Evolutionary conservation across 2,113 vertebrate species (phyloP), one percentile per base, ranked within the genome.

Genomic region (Mungos mungo): DNA sequence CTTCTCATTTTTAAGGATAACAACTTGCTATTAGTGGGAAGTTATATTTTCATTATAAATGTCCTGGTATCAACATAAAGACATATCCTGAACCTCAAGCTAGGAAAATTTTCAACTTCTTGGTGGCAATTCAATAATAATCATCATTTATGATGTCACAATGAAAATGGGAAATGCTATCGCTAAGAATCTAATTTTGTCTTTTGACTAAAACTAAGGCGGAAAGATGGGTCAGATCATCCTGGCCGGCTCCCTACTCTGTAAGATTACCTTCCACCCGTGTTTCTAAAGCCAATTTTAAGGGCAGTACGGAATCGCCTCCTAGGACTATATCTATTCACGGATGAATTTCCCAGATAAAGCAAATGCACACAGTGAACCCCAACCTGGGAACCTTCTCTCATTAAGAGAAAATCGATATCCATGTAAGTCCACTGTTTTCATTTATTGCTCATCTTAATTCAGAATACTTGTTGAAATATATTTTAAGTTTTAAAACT

Each of bases 401-500:
- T 93, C 68, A 95, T 57, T 96, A 88, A 85, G 38, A 41, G 92
- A 96, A 97, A 96, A 41, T 8, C 0, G 54, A 52, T 77, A 92
- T 97, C 77, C 79, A 54, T 89, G 6, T 47, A 82, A 79, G 27
- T 92, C 77, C 76, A 91, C 47, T 41, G 31, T 63, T 96, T 97
- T 80, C 71, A 96, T n/a, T 74, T 83, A 88, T 18, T 94, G 35
- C 14, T 96, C 76, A 94, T 2, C 97, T 76, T 66, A 72, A 77
- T 74, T 98, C 57, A 96, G 52, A 96, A 94, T 3, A 92, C 18
- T 95, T 54, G 2, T 65, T 88, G 95, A 31, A 96, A 95, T 96
- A 35, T 2, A 45, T 74, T 96, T 97, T 96, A 97, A 93, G 0
- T 94, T 96, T 95, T 98, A 87, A 96, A 57, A 69, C n/a, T 90